Evolutionary conservation across 2,113 vertebrate species (phyloP), one percentile per base, ranked within the genome.

Genomic region (Callithrix jacchus): DNA sequence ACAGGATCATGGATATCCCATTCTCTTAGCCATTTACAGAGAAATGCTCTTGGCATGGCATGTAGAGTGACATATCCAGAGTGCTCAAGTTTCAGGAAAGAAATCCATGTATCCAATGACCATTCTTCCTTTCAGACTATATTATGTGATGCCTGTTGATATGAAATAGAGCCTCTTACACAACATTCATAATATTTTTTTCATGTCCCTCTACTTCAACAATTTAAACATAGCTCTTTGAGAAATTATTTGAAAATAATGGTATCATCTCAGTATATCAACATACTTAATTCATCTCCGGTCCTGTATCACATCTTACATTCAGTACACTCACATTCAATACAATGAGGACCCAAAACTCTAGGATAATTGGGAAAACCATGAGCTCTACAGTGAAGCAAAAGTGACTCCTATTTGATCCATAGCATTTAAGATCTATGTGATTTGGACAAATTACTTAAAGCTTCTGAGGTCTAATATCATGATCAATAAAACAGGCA

Each of bases 371-470:
- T 95, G 35, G 42, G 20, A 86, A 79, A 40, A 80, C 93, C 47
- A 76, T 3, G 7, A 17, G 16, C 18, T 91, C 91, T 61, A 76
- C 42, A 40, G 32, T 49, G 61, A 92, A 32, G 11, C 35, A 93
- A 45, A 95, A 92, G 80, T 91, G 30, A 2, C 30, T 94, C 66
- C 56, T 85, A 94, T 82, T 13, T 86, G 56, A 95, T 37, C 23
- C 18, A 74, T 10, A 84, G 21, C 37, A 84, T 12, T 87, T 82
- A 83, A 47, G 12, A 94, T 74, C 56, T 66, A 11, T 81, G 49
- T 95, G 80, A 89, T 84, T 80, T 45, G 61, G 45, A 77, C 13
- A 94, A 86, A 96, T 87, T 37, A 83, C 61, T 95, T 96, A 94
- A 91, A 30, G 27, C 27, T 93, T 93, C 27, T 82, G 14, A 74